Conservation (phyloP, 2,888 invertebrate species). For the Drosophila subsilvestris region DNA sequence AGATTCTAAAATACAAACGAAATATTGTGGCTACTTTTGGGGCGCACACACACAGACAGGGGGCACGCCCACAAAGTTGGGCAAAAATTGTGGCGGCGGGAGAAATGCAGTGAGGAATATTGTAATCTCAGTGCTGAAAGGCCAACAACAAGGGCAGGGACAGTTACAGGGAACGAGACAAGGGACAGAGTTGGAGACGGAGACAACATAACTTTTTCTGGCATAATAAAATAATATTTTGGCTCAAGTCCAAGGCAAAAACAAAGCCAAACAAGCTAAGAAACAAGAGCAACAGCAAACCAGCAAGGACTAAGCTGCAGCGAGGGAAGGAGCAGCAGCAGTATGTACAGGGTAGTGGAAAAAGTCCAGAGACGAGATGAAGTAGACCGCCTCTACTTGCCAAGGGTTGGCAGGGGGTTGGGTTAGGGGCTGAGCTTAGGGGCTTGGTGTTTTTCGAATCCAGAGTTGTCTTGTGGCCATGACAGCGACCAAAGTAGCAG, state of each 20-base stretch:
- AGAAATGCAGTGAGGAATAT: conserved; percentile 38
- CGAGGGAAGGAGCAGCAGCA: neutral
- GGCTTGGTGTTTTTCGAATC: conserved; percentile 2
- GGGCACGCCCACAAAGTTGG: neutral
- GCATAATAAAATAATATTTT: conserved; percentile 43
- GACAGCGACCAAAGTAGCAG: conserved; percentile 18
- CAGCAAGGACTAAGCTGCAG: neutral
- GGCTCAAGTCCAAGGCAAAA: conserved; percentile 31
- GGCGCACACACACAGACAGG: conserved; percentile 22
- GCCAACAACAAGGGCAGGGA: conserved; percentile 8
- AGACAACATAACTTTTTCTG: conserved; percentile 64
- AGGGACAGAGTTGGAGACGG: neutral
- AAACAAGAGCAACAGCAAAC: conserved; percentile 14
- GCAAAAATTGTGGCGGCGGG: neutral
- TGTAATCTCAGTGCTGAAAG: conserved; percentile 55
- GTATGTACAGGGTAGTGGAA: neutral
- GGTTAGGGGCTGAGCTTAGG: neutral
- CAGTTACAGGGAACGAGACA: neutral
- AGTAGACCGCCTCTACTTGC: neutral
- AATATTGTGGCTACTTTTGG: conserved; percentile 62
- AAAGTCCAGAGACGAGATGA: conserved; percentile 2
- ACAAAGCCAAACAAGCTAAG: conserved; percentile 8
- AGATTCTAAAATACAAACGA: conserved; percentile 18
- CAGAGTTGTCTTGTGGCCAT: conserved; percentile 12
- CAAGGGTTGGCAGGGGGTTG: neutral